phyloP scores from a whole-genome alignment of 2,113 vertebrate genomes.

The Semnornis frantzii region DNA sequence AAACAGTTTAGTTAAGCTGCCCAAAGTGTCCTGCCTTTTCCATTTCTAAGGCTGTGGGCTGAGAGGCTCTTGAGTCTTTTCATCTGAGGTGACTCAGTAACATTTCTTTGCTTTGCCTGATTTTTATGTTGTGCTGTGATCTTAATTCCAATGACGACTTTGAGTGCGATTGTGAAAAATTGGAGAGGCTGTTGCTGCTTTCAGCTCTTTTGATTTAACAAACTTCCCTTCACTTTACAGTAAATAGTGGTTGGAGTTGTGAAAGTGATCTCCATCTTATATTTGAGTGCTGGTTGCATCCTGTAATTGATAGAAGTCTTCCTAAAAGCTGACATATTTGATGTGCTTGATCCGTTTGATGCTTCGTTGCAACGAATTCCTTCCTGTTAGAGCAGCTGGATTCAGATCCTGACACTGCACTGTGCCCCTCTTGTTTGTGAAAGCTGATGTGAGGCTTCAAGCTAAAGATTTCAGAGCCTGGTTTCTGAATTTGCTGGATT shows the following conservation, averaged over 20 bases:
- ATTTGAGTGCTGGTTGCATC: neutral
- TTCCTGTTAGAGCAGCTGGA: neutral
- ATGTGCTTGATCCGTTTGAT: neutral
- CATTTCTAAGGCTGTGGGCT: neutral
- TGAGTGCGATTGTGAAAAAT: neutral
- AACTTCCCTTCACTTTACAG: neutral
- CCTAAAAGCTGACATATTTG: neutral
- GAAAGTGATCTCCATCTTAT: neutral
- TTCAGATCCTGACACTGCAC: neutral
- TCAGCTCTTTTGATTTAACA: neutral
- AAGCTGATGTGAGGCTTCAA: neutral
- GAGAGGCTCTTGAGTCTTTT: neutral
- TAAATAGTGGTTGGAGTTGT: neutral
- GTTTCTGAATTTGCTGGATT: neutral
- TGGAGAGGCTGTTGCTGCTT: neutral
- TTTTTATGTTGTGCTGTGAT: neutral
- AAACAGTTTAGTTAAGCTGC: neutral
- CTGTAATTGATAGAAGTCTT: neutral
- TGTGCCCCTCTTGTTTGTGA: neutral
- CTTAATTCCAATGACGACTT: neutral
- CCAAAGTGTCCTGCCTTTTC: neutral
- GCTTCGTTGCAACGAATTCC: neutral
- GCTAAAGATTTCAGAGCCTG: neutral
- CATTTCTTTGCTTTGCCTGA: neutral
- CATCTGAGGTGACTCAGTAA: neutral